Evolutionary conservation across 2,888 invertebrate species (phyloP).

Genomic region (Acleris laterana): DNA sequence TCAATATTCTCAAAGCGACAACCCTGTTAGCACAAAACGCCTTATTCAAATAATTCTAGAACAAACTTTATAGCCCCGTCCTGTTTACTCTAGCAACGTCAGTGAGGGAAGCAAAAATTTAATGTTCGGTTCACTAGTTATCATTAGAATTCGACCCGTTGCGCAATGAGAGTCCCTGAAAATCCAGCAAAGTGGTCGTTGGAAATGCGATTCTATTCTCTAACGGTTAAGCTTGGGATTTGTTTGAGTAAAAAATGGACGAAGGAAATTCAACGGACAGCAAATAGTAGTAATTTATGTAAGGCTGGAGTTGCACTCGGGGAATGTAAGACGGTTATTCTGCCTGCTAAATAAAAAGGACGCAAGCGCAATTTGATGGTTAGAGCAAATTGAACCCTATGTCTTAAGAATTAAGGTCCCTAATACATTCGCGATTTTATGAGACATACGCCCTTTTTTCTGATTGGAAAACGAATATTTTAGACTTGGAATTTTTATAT

Average conservation of each 20-base stretch:
- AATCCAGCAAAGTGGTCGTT: neutral
- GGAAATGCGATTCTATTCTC: slow-evolving; percentile 13
- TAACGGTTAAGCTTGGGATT: neutral
- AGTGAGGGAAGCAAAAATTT: slow-evolving; percentile 26
- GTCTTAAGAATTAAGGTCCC: too few relatives aligned
- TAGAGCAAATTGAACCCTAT: too few relatives aligned
- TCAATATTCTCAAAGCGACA: neutral
- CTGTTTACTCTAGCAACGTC: slow-evolving; percentile 18
- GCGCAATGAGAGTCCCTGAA: neutral
- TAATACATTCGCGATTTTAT: too few relatives aligned
- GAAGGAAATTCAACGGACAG: slow-evolving; percentile 13
- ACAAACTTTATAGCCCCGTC: slow-evolving; percentile 25
- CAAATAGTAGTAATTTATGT: slow-evolving; percentile 25
- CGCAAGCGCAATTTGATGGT: too few relatives aligned
- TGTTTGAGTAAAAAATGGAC: neutral
- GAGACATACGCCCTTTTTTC: too few relatives aligned
- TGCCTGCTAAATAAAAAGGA: too few relatives aligned
- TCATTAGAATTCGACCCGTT: slow-evolving; percentile 24
- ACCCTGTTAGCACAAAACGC: slow-evolving; percentile 8
- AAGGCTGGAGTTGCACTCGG: neutral
- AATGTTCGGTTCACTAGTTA: slow-evolving; percentile 29
- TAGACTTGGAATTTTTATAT: too few relatives aligned
- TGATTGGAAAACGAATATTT: neutral
- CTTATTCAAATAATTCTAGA: slow-evolving; percentile 23
- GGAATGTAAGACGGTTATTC: neutral